phyloP scores from a whole-genome alignment of 2,888 invertebrate genomes.

The Alitta virens region DNA sequence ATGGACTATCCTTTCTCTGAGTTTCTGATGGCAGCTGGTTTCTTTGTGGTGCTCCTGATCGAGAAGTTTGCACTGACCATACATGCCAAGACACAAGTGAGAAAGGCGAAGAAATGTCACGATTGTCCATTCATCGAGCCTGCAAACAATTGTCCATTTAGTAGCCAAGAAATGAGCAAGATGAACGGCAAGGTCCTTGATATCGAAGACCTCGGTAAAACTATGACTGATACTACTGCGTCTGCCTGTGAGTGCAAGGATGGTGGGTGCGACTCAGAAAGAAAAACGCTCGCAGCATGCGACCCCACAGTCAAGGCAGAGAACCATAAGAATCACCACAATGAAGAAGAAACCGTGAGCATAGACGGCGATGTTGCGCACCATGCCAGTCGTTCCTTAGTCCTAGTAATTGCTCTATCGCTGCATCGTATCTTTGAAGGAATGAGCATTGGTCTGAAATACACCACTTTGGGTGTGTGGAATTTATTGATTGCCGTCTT shows the following conservation, averaged over 20 bases:
- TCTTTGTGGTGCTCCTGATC: slow-evolving; percentile 45
- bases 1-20: slow-evolving; percentile 12
- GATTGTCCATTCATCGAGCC: slow-evolving; percentile 10
- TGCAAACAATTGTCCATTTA: not conserved
- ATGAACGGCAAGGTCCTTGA: not conserved
- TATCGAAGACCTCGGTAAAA: not conserved
- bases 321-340: not conserved
- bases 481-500: slow-evolving; percentile 58
- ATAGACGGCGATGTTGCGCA: not conserved
- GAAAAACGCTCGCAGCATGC: not conserved
- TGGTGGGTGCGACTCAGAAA: not conserved
- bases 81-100: slow-evolving; percentile 17
- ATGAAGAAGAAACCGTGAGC: not conserved
- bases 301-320: not conserved
- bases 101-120: slow-evolving; percentile 1
- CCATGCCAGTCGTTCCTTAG: slow-evolving; percentile 48
- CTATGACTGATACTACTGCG: not conserved
- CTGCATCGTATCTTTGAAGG: slow-evolving; percentile 64
- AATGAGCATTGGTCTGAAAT: slow-evolving; percentile 61
- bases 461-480: slow-evolving; percentile 37
- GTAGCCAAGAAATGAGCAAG: not conserved
- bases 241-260: slow-evolving; percentile 2
- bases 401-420: slow-evolving; percentile 61
- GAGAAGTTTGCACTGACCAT: slow-evolving; percentile 37
- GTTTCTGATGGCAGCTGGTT: slow-evolving; percentile 44